A percentile compares a stretch with the other conserved stretches of the same genome.
phyloP scores from a whole-genome alignment of 2,797 vertebrate species.

The Notolabrus celidotus region DNA sequence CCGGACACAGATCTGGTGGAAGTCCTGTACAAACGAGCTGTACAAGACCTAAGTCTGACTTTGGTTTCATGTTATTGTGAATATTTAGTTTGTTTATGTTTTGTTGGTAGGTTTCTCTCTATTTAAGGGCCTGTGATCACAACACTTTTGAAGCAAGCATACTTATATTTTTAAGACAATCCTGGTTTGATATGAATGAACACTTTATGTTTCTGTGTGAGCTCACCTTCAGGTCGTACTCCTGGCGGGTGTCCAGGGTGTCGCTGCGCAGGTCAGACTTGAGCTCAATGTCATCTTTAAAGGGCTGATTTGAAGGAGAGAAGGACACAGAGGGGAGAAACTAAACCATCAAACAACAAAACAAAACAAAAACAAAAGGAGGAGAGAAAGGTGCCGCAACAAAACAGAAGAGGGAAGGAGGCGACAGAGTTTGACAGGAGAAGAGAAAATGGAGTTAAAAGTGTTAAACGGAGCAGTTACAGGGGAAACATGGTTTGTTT shows the following conservation, averaged over 20 bases:
- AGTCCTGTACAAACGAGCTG: too few relatives aligned
- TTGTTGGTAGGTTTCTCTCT: too few relatives aligned
- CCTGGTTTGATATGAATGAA: not conserved
- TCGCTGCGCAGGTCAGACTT: conserved; percentile 96
- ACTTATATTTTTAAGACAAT: not conserved
- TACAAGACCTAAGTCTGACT: too few relatives aligned
- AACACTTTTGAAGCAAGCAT: not conserved
- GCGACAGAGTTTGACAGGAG: conserved; percentile 66
- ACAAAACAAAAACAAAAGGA: conserved; percentile 64
- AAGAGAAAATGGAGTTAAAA: conserved; percentile 71
- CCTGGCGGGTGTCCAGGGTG: conserved; percentile 92
- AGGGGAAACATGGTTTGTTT: conserved; percentile 60
- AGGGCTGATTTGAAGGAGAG: conserved; percentile 88
- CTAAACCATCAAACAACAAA: conserved; percentile 85
- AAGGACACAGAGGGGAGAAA: conserved; percentile 89
- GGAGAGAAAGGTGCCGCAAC: conserved; percentile 63
- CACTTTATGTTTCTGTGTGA: conserved; percentile 60
- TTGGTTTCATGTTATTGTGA: too few relatives aligned
- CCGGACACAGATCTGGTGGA: too few relatives aligned
- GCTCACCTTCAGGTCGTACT: conserved; percentile 96
- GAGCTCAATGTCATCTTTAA: conserved; percentile 96
- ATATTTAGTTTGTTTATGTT: too few relatives aligned
- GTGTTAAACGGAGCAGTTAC: conserved; percentile 67
- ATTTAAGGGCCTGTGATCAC: too few relatives aligned
- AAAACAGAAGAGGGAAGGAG: conserved; percentile 70